Base-by-base conservation (phyloP, 2,797 vertebrate genomes). In the Anguilla marmorata region DNA sequence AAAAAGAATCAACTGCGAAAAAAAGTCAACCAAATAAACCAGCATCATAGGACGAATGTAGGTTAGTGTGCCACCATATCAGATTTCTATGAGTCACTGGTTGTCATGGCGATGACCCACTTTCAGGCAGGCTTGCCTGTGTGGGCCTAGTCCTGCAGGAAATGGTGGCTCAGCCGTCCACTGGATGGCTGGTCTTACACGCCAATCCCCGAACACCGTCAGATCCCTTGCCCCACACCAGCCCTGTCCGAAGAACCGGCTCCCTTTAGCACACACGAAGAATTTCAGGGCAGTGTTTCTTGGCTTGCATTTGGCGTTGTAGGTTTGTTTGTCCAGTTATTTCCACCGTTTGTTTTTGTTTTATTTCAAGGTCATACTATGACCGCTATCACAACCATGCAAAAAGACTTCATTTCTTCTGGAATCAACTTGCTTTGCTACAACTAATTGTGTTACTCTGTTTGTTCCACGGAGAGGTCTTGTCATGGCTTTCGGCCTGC, bases 61-160 rank as follows among this genome's bases (percentile, higher is more conserved):
- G 90, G 90, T 90, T 87, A 88, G 86, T 91, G 87, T 89, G 88
- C 84, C 88, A 80, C 33, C 63, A 33, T 84, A 84, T 86, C 50
- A 60, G 69, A 69, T 86, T 84, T 90, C 54, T 24, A 21, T 89
- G 80, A 87, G 86, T 89, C 84, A 91, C 6, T 30, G n/a, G 90
- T 91, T 85, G 84, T 82, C 60, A 88, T 88, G 87, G 90, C 33
- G 74, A 89, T 89, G 92, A 92, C 91, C 92, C 87, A 91, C 86
- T 90, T 92, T 89, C 33, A 63, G 84, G 84, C 76, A n/a, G 83
- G 72, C 83, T 85, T 19, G 52, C n/a, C 69, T 66, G 4, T 33
- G 54, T 37, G 56, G 60, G 85, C 87, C 86, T 88, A 5, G 54
- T 48, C 16, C 16, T 14, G 69, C 12, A 58, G 66, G 2, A 27